Percentiles rank a stretch among this genome's conserved stretches.
These are phyloP conservation scores for Grantiella picta DNA, from an alignment of 2,113 vertebrate genomes.

Conservation along the genomic window DNA sequence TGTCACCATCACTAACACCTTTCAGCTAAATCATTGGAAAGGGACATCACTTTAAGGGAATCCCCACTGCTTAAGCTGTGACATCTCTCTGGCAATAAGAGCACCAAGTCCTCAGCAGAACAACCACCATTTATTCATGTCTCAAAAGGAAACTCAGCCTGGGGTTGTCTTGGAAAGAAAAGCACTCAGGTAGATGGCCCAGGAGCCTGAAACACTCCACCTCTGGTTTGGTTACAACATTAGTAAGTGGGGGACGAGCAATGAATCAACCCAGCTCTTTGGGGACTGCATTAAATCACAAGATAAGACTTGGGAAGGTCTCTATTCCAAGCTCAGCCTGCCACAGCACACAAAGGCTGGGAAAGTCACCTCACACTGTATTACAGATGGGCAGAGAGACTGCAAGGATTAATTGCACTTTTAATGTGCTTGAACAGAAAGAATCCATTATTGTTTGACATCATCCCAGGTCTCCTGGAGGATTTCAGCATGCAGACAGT, in stretches of 20 bases:
- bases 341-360: neutral
- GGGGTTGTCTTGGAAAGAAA: neutral
- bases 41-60: neutral
- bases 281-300: neutral
- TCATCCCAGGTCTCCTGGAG: neutral
- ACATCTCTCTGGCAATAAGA: neutral
- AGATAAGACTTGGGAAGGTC: neutral
- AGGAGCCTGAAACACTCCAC: neutral
- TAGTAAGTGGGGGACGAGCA: neutral
- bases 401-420: conserved; percentile 15
- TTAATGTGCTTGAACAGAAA: conserved; percentile 20
- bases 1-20: neutral
- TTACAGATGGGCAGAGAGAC: neutral
- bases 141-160: neutral
- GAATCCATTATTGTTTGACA: conserved; percentile 36
- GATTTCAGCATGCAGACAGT: neutral
- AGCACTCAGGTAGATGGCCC: neutral
- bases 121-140: neutral
- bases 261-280: neutral
- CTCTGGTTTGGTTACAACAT: neutral
- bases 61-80: neutral
- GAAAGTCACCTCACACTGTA: neutral
- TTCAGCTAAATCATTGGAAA: neutral
- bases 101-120: neutral
- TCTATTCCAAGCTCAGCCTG: neutral